Evolutionary conservation across 2,113 vertebrate species (phyloP), one percentile per base, ranked within the genome.

Genomic region (Podocnemis expansa): DNA sequence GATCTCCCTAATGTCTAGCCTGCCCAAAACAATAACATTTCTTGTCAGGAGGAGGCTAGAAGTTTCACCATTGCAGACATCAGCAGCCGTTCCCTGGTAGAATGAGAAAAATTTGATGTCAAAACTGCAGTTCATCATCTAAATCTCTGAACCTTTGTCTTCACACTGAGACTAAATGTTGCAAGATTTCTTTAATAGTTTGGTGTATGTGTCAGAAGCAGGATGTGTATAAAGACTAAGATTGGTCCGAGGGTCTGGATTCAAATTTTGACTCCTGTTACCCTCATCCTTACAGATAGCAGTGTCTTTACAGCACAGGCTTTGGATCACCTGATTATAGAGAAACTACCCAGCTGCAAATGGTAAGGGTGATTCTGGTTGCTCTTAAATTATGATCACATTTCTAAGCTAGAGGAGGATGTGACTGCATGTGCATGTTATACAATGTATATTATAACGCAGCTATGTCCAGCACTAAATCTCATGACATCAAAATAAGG

Each of bases 61-160:
- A 87, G 78, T 93, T 85, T 11, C 45, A 10, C 38, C 60, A 9
- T 52, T 85, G n/a, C 60, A 92, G 60, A 58, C 47, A 80, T 70
- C 96, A 24, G 1, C 89, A 95, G 78, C 78, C 88, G 81, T 92
- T 93, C 81, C 95, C 82, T 88, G 76, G 70, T 85, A 51, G 82
- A 91, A 91, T 76, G 31, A 89, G 63, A 86, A 86, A 92, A 89
- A 70, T 83, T 55, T 85, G 24, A 56, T 92, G 94, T 93, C 70
- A 55, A n/a, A 49, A 22, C 4, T 83, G 31, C 79, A 85, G 27
- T 47, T 31, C 14, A 82, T 91, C 78, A 54, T 51, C 45, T 78
- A 22, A 73, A 52, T 67, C 58, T 84, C n/a, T 84, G 29, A 88
- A 88, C 89, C 88, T 95, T 3, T 16, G 2, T 89, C 31, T 67